These are phyloP conservation scores for Drosophila nigromelanica DNA, from an alignment of 1,140 invertebrate genomes.

Conservation along the genomic window DNA sequence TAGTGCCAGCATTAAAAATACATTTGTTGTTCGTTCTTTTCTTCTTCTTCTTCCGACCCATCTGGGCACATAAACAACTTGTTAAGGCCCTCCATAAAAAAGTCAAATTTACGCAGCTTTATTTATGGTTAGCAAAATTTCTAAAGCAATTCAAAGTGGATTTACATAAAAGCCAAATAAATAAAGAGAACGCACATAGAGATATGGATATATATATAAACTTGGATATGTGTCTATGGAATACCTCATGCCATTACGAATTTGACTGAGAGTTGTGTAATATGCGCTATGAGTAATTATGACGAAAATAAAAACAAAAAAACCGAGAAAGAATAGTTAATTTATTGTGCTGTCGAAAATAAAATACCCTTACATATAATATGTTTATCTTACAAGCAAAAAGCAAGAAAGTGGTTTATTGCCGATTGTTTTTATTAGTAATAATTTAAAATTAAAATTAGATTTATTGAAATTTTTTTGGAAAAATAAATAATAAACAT, in stretches of 20 bases:
- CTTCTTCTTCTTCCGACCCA: background rate
- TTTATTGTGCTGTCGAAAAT: background rate
- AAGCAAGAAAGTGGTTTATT: no score
- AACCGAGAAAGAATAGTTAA: background rate
- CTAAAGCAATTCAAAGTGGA: constrained; percentile 47
- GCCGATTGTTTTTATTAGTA: no score
- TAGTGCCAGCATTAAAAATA: constrained; percentile 38
- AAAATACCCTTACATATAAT: background rate
- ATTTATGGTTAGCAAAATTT: constrained; percentile 57
- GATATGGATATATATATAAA: constrained; percentile 8
- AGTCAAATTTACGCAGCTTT: constrained; percentile 63
- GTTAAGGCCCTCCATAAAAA: constrained; percentile 53
- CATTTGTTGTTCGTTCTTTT: constrained; percentile 15
- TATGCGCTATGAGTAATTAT: constrained; percentile 49
- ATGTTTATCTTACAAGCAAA: no score
- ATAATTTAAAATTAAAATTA: no score
- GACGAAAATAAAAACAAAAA: constrained; percentile 32
- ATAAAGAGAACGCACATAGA: constrained; percentile 28
- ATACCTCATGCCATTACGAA: constrained; percentile 17
- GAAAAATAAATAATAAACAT: no score
- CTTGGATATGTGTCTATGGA: no score
- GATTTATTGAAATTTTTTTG: no score
- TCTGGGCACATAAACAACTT: constrained; percentile 57
- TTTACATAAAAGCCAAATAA: constrained; percentile 62
- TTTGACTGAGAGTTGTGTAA: constrained; percentile 32